Base-by-base conservation (phyloP, 2,113 vertebrate species). In the Empidonax alnorum region DNA sequence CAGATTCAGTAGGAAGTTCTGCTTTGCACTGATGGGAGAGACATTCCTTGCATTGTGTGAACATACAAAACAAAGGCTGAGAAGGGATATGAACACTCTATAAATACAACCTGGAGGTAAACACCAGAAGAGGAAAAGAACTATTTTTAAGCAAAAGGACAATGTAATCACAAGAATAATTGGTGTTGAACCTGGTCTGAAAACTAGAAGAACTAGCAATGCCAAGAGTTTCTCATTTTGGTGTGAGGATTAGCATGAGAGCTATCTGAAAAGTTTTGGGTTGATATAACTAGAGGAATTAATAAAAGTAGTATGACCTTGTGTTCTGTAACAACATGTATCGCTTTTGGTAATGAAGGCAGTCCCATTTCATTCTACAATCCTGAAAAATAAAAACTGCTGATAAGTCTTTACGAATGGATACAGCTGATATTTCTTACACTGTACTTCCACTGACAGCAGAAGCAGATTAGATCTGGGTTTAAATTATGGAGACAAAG, bases 81-180 rank as follows among this genome's bases (percentile, higher is more conserved):
- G 94, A 96, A 94, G 95, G 93, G 95, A 96, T 95, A 96, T 91
- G 95, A 95, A 46, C 74, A 42, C 71, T 89, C 96, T 97, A 95
- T 95, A 96, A 96, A 96, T 96, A 96, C 89, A 87, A 72, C 67
- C 68, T 93, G 80, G 65, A 91, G 89, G 93, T 97, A 96, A 96
- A 95, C 93, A 96, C 35, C 81, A 95, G 84, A 84, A 89, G 87
- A 94, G 93, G 96, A 97, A 96, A 95, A 92, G 80, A 89, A 87
- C 94, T 95, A 95, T 96, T 96, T 96, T 96, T 97, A 95, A 96
- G 81, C 66, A 65, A 87, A 94, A 91, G 91, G 93, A 96, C 96
- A 96, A 92, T 96, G 87, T 84, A 92, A 91, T 93, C 76, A 49
- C 53, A 91, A 79, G 80, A 95, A 82, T 87, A 96, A 87, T 61